Evolutionary conservation across 2,113 vertebrate species (phyloP).

Genomic region (Rhineura floridana): DNA sequence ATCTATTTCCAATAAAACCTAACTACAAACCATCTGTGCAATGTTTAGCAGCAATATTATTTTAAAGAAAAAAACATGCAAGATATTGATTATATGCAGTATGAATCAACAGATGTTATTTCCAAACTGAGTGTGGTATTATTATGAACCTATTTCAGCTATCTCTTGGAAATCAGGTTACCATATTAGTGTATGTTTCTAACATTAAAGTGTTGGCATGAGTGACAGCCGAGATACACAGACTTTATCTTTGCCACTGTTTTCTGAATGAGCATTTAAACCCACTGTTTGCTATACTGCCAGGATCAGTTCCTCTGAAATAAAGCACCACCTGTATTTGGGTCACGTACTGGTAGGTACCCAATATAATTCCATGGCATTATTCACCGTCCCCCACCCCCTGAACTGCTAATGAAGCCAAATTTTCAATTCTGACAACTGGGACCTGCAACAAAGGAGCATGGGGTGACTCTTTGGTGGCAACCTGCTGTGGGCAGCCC

Average conservation of each 20-base stretch:
- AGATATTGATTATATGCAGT: neutral
- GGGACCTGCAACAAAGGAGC: too few species aligned
- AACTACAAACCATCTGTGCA: conserved; percentile 11
- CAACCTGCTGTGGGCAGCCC: too few species aligned
- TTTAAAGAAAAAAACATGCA: neutral
- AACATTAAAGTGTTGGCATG: conserved; percentile 18
- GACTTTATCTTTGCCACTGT: neutral
- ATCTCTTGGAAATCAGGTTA: conserved; percentile 21
- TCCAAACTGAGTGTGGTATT: conserved; percentile 10
- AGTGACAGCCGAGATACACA: neutral
- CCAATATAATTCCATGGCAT: neutral
- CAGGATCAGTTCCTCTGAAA: neutral
- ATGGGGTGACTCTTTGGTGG: too few species aligned
- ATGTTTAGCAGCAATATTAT: conserved; percentile 5
- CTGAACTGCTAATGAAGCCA: neutral
- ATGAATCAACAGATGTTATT: conserved; percentile 34
- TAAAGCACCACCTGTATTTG: neutral
- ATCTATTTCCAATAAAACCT: neutral
- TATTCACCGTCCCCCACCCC: too few species aligned
- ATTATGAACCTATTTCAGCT: conserved; percentile 1
- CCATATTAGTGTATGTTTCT: conserved; percentile 14
- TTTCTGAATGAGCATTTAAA: conserved; percentile 21
- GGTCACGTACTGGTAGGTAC: neutral
- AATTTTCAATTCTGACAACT: neutral
- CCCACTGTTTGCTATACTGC: neutral